These are phyloP conservation scores for Brachystomella parvula DNA, from an alignment of 1,140 invertebrate genomes.

Conservation along the genomic window DNA sequence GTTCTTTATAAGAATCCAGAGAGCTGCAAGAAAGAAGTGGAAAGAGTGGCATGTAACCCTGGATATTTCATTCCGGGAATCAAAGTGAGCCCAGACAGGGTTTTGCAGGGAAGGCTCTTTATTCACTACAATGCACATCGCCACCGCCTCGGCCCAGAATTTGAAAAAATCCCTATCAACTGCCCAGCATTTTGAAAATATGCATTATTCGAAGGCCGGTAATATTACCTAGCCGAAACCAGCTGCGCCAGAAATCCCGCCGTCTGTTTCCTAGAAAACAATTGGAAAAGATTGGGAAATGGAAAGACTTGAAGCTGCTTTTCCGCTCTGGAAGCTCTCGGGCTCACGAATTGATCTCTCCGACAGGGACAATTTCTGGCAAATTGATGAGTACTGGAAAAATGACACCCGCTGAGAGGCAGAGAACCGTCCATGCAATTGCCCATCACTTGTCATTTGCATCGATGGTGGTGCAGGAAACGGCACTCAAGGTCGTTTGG, in stretches of 20 bases:
- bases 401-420: slow-evolving; percentile 56
- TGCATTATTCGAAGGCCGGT: no score
- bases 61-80: slow-evolving; percentile 53
- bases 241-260: no score
- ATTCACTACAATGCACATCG: slow-evolving; percentile 89
- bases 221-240: no score
- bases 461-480: not conserved
- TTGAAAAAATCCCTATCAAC: slow-evolving; percentile 57
- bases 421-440: not conserved
- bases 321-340: no score
- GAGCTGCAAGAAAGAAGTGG: slow-evolving; percentile 89
- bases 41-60: slow-evolving; percentile 65
- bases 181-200: slow-evolving; percentile 49
- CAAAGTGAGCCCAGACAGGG: slow-evolving; percentile 49
- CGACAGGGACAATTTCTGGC: slow-evolving; percentile 82
- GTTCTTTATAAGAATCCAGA: slow-evolving; percentile 64
- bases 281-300: no score
- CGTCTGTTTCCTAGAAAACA: not conserved
- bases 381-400: slow-evolving; percentile 72
- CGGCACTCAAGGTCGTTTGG: not conserved
- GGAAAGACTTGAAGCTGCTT: no score
- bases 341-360: slow-evolving; percentile 61
- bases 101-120: slow-evolving; percentile 74
- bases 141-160: slow-evolving; percentile 77
- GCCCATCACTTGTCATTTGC: not conserved